phyloP scores from a whole-genome alignment of 2,888 invertebrate genomes.

The Punctoribates punctum region DNA sequence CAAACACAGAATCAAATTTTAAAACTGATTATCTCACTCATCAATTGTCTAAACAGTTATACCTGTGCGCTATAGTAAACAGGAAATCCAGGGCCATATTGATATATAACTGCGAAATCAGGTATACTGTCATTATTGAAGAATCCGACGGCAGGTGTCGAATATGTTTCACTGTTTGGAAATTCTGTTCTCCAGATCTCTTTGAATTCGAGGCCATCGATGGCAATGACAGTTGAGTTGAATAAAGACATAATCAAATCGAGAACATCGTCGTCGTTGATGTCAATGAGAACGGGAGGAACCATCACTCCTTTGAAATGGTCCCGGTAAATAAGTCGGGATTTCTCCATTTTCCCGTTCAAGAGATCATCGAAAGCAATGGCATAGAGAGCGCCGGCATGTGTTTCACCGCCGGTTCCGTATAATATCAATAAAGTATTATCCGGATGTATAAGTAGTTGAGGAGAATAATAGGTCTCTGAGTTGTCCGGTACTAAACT shows the following conservation, averaged over 20 bases:
- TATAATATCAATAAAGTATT: slow-evolving; percentile 63
- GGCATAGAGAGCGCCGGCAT: slow-evolving; percentile 67
- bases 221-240: slow-evolving; percentile 67
- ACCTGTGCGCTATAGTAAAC: slow-evolving; percentile 70
- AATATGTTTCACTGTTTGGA: slow-evolving; percentile 64
- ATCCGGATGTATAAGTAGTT: slow-evolving; percentile 61
- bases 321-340: slow-evolving; percentile 59
- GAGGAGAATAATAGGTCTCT: slow-evolving; percentile 70
- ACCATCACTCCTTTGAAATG: slow-evolving; percentile 61
- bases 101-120: slow-evolving; percentile 71
- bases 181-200: slow-evolving; percentile 71
- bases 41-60: slow-evolving; percentile 49
- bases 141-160: slow-evolving; percentile 72
- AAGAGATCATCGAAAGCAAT: slow-evolving; percentile 59
- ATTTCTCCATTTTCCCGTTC: slow-evolving; percentile 49
- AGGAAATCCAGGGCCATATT: slow-evolving; percentile 67
- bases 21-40: neutral
- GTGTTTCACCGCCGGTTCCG: slow-evolving; percentile 70
- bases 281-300: slow-evolving; percentile 64
- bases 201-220: slow-evolving; percentile 65
- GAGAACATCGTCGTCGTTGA: slow-evolving; percentile 66
- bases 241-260: slow-evolving; percentile 71
- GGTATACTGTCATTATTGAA: slow-evolving; percentile 72
- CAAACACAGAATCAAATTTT: neutral
- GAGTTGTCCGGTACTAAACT: slow-evolving; percentile 63